A percentile compares a stretch with the other conserved stretches of the same genome.
phyloP scores from a whole-genome alignment of 2,888 invertebrate species.

The Tenthredo notha region DNA sequence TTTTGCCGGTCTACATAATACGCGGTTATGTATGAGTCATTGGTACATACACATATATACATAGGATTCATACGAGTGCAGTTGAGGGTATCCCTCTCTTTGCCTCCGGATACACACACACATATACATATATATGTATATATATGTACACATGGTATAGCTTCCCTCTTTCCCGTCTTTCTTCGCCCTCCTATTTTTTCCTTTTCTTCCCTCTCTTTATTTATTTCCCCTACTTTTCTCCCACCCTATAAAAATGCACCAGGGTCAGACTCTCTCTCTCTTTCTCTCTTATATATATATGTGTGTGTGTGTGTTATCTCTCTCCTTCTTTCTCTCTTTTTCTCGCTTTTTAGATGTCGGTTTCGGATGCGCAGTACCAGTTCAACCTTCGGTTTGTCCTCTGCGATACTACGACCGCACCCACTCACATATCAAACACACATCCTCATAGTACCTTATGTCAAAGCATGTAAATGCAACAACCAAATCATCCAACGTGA shows the following conservation, averaged over 20 bases:
- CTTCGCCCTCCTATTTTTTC: conserved; percentile 54
- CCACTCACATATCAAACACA: conserved; percentile 1
- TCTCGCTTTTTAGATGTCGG: conserved; percentile 36
- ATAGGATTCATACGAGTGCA: background rate
- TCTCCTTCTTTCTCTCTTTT: background rate
- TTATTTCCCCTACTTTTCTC: conserved; percentile 41
- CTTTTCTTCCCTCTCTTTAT: conserved; percentile 3
- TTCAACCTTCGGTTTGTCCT: conserved; percentile 69
- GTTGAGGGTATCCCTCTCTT: background rate
- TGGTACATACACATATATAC: background rate
- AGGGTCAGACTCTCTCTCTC: conserved; percentile 64
- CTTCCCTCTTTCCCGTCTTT: conserved; percentile 51
- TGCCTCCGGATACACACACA: background rate
- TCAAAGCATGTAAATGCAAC: background rate
- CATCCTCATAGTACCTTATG: background rate
- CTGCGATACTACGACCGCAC: conserved; percentile 54
- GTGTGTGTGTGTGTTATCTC: background rate
- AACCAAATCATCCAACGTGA: conserved; percentile 39
- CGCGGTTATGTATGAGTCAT: conserved; percentile 11
- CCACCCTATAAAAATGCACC: conserved; percentile 23
- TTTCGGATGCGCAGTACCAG: conserved; percentile 62
- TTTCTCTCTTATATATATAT: conserved; percentile 54
- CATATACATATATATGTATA: background rate
- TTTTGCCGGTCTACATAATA: conserved; percentile 13
- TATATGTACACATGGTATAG: background rate